phyloP scores from a whole-genome alignment of 2,113 vertebrate genomes.

The Vombatus ursinus region DNA sequence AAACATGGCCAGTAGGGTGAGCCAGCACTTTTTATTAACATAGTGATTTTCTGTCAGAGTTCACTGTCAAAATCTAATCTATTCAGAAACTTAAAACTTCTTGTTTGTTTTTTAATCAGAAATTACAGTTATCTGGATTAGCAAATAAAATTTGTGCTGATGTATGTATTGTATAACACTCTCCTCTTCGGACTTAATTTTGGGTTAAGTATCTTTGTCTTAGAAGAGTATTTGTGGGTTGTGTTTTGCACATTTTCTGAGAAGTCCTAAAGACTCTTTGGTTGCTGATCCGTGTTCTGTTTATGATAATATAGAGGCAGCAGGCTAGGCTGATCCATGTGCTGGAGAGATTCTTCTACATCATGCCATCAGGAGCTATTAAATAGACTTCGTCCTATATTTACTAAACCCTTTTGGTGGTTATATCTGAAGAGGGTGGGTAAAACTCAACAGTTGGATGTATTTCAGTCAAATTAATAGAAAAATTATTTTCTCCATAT shows the following conservation, averaged over 20 bases:
- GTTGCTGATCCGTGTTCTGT: not conserved
- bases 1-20: constrained; percentile 66
- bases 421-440: not conserved
- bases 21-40: constrained; percentile 60
- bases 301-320: constrained; percentile 27
- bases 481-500: constrained; percentile 28
- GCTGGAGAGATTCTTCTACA: constrained; percentile 6
- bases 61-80: constrained; percentile 23
- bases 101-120: constrained; percentile 42
- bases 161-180: constrained; percentile 19
- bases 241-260: constrained; percentile 37
- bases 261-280: not conserved
- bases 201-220: constrained; percentile 23
- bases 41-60: constrained; percentile 59
- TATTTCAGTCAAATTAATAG: not conserved
- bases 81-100: constrained; percentile 19
- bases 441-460: not conserved
- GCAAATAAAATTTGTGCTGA: constrained; percentile 22
- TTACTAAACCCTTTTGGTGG: not conserved
- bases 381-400: not conserved
- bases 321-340: not conserved
- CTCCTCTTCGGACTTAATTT: constrained; percentile 36
- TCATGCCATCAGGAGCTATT: not conserved
- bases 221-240: constrained; percentile 39
- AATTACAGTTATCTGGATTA: not conserved